A percentile compares a stretch with the other conserved stretches of the same genome.
Evolutionary conservation across 1,140 invertebrate species (phyloP).

Genomic region (Drosophila subobscura): DNA sequence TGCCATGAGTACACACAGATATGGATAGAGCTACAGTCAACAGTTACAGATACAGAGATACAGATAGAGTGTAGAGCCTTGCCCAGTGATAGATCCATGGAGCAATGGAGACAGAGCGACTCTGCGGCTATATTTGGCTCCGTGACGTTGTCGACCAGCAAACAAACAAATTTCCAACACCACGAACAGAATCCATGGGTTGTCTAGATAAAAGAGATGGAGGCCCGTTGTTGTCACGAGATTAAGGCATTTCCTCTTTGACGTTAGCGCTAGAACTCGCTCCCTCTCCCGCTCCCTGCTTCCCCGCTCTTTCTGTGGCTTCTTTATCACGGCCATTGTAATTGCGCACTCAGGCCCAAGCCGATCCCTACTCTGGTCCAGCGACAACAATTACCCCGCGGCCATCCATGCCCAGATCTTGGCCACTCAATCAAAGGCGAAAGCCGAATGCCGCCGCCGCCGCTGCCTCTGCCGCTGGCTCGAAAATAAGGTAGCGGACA

Average conservation of each 20-base stretch:
- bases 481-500: constrained; percentile 31
- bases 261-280: constrained; percentile 66
- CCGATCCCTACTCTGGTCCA: constrained; percentile 34
- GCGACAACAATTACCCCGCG: constrained; percentile 81
- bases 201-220: constrained; percentile 7
- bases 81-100: constrained; percentile 16
- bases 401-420: constrained; percentile 39
- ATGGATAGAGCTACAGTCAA: constrained; percentile 21
- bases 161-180: constrained; percentile 63
- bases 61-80: constrained; percentile 27
- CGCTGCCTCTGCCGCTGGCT: constrained; percentile 25
- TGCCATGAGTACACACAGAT: constrained; percentile 70
- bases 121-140: constrained; percentile 28
- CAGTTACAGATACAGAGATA: constrained; percentile 24
- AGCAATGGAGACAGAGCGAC: constrained; percentile 42
- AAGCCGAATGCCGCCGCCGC: constrained; percentile 43
- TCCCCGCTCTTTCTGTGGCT: constrained; percentile 4
- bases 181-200: constrained; percentile 5
- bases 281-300: constrained; percentile 9
- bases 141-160: constrained; percentile 40
- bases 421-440: constrained; percentile 76
- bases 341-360: constrained; percentile 67
- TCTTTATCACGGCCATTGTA: constrained; percentile 70
- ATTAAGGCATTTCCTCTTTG: constrained; percentile 81
- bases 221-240: constrained; percentile 57